These are phyloP conservation scores for Struthio camelus DNA, from an alignment of 2,113 vertebrate genomes.

Conservation along the genomic window DNA sequence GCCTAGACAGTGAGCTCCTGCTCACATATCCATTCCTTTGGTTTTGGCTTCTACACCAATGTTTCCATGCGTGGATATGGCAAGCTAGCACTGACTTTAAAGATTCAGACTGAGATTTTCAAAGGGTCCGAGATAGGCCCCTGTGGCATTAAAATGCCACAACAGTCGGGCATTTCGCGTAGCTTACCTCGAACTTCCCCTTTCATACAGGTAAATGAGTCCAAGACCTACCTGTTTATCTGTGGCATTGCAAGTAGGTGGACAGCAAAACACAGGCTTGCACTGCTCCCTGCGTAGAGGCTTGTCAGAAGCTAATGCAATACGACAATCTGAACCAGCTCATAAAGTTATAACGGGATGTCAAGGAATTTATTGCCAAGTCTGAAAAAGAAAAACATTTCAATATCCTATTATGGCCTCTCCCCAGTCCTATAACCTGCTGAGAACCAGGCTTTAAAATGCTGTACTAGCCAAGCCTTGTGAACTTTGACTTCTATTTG, in stretches of 20 bases:
- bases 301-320: neutral
- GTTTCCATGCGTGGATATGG: neutral
- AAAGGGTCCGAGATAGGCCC: neutral
- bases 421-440: constrained; percentile 5
- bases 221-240: neutral
- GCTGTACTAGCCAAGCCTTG: neutral
- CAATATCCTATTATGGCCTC: neutral
- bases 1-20: neutral
- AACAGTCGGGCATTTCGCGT: neutral
- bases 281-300: neutral
- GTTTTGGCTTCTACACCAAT: neutral
- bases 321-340: neutral
- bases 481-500: neutral
- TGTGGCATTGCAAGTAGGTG: neutral
- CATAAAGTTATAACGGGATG: neutral
- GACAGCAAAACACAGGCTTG: neutral
- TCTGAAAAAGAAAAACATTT: constrained; percentile 11
- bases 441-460: neutral
- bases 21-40: neutral
- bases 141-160: neutral
- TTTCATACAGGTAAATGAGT: neutral
- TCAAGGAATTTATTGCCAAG: neutral
- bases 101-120: neutral
- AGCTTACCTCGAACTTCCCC: neutral
- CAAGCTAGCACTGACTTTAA: neutral